Conservation (phyloP, 2,888 invertebrate genomes). For the Drosophila buzzatii region DNA sequence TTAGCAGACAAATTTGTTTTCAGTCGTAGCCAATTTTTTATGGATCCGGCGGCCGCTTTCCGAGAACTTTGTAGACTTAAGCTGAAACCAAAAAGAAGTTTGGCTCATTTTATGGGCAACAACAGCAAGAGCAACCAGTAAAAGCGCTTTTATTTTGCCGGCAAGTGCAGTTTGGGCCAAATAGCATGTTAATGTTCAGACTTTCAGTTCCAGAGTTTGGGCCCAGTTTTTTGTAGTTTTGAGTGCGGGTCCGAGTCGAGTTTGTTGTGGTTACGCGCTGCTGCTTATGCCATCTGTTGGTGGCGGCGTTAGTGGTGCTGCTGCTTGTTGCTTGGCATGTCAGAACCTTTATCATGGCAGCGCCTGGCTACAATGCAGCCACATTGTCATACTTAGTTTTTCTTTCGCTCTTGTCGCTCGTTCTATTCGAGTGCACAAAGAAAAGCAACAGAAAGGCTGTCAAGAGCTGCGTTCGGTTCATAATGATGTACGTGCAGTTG, state of each 20-base stretch:
- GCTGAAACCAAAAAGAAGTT: constrained; percentile 28
- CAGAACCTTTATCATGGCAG: constrained; percentile 78
- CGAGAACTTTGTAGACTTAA: constrained; percentile 39
- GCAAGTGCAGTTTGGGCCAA: constrained; percentile 55
- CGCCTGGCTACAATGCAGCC: constrained; percentile 27
- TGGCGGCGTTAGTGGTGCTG: constrained; percentile 19
- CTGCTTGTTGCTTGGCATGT: constrained; percentile 41
- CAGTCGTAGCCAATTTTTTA: constrained; percentile 7
- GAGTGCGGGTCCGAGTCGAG: constrained; percentile 26
- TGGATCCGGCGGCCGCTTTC: constrained; percentile 33
- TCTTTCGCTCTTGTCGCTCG: constrained; percentile 63
- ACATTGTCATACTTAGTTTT: constrained; percentile 54
- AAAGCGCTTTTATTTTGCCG: constrained; percentile 42
- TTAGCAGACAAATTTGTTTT: constrained; percentile 11
- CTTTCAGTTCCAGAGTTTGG: constrained; percentile 35
- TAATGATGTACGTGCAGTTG: constrained; percentile 45
- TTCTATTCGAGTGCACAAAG: constrained; percentile 79
- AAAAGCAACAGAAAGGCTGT: constrained; percentile 62
- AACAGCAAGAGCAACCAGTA: constrained; percentile 1
- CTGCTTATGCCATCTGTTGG: constrained; percentile 42
- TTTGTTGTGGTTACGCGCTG: constrained; percentile 72
- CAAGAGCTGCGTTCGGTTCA: constrained; percentile 24
- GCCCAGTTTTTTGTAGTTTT: constrained; percentile 16
- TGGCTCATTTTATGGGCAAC: constrained; percentile 28
- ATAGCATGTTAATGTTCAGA: constrained; percentile 57